Evolutionary conservation across 2,113 vertebrate genomes (phyloP).

Genomic region (Channa argus): DNA sequence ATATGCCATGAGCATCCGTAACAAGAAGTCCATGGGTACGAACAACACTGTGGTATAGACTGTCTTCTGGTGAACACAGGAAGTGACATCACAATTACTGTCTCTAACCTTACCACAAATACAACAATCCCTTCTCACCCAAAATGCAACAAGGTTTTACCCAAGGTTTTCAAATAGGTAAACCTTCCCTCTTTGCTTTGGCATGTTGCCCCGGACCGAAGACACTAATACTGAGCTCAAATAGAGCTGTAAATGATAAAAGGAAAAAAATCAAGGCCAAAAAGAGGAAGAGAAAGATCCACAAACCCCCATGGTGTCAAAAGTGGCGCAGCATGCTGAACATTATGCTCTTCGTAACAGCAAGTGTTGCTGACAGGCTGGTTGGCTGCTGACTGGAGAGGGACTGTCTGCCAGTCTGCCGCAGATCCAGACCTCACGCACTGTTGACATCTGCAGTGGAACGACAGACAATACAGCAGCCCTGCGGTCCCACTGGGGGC

Average conservation of each 20-base stretch:
- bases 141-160: constrained; percentile 65
- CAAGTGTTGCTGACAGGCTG: constrained; percentile 81
- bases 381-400: constrained; percentile 81
- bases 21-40: constrained; percentile 88
- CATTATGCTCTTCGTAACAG: constrained; percentile 82
- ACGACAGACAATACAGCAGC: constrained; percentile 73
- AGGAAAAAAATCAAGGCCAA: constrained; percentile 42
- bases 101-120: constrained; percentile 37
- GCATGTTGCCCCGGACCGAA: constrained; percentile 69
- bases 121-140: constrained; percentile 56
- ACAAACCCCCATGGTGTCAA: constrained; percentile 58
- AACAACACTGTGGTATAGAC: constrained; percentile 92
- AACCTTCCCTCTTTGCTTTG: constrained; percentile 62
- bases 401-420: constrained; percentile 74
- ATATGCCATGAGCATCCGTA: constrained; percentile 97
- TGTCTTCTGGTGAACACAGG: constrained; percentile 47
- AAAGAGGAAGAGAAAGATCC: constrained; percentile 53
- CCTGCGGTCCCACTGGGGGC: constrained; percentile 43
- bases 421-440: constrained; percentile 77
- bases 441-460: constrained; percentile 76
- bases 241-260: constrained; percentile 52
- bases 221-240: constrained; percentile 53
- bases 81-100: constrained; percentile 49
- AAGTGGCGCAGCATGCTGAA: constrained; percentile 75
- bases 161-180: constrained; percentile 55